These are phyloP conservation scores for Chaitophorus viminalis DNA, from an alignment of 2,888 invertebrate genomes.

Conservation along the genomic window DNA sequence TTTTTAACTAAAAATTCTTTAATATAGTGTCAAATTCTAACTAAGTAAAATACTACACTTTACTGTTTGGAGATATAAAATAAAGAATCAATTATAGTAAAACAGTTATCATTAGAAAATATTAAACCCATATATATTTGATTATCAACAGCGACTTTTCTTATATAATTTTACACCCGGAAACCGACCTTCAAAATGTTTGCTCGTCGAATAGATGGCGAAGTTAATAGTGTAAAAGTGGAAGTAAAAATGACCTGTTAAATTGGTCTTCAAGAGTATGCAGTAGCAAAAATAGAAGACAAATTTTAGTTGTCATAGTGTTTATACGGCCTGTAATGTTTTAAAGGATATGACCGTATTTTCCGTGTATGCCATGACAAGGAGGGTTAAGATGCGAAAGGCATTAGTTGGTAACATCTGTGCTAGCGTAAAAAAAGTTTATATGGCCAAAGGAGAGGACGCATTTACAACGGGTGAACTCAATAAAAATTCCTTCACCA, in stretches of 20 bases:
- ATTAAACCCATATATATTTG: neutral
- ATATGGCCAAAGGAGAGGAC: slow-evolving; percentile 40
- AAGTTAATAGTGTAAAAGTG: neutral
- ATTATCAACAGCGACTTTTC: neutral
- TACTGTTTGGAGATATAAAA: too few species aligned
- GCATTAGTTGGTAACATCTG: slow-evolving; percentile 55
- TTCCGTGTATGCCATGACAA: slow-evolving; percentile 8
- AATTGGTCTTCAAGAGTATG: neutral
- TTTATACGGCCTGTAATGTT: slow-evolving; percentile 27
- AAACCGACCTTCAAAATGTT: neutral
- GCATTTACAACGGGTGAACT: slow-evolving; percentile 48
- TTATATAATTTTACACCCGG: neutral
- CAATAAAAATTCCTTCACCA: slow-evolving; percentile 41
- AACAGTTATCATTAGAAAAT: too few species aligned
- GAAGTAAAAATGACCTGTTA: slow-evolving; percentile 19
- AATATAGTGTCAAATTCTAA: too few species aligned
- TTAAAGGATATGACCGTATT: slow-evolving; percentile 33
- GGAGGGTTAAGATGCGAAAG: slow-evolving; percentile 4
- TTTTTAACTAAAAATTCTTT: too few species aligned
- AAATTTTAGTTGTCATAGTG: too few species aligned
- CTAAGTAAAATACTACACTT: too few species aligned
- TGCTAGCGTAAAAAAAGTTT: slow-evolving; percentile 56
- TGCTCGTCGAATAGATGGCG: neutral
- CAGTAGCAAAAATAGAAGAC: neutral
- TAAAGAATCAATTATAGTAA: too few species aligned